These are phyloP conservation scores for Siniperca chuatsi DNA, from an alignment of 2,113 vertebrate genomes.

Conservation along the genomic window DNA sequence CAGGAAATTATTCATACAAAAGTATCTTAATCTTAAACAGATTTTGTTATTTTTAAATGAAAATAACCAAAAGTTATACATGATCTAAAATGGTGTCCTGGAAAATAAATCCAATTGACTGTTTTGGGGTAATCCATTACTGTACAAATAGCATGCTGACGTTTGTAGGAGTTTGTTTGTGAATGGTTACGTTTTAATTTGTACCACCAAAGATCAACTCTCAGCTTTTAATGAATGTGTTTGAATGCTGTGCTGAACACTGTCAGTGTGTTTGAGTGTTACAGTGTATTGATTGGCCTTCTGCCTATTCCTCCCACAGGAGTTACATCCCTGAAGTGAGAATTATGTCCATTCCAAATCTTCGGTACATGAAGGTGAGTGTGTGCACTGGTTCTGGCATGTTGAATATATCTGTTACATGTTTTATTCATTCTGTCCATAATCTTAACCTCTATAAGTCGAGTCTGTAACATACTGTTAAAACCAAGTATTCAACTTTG, in stretches of 20 bases:
- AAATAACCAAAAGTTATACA: neutral
- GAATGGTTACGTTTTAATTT: neutral
- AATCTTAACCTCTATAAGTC: neutral
- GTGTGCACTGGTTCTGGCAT: neutral
- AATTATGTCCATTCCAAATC: conserved; percentile 99
- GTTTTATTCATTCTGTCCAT: neutral
- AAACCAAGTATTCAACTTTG: neutral
- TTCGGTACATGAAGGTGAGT: conserved; percentile 96
- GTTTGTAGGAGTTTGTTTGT: neutral
- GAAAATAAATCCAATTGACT: neutral
- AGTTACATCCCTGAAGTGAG: conserved; percentile 99
- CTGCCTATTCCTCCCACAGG: conserved; percentile 77
- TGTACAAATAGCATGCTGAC: neutral
- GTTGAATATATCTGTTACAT: neutral
- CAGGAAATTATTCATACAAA: conserved; percentile 18
- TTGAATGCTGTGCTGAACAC: neutral
- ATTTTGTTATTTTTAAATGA: neutral
- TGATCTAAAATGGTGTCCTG: neutral
- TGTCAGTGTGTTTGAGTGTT: neutral
- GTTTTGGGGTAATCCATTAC: neutral
- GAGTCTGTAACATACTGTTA: neutral
- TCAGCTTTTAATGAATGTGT: neutral
- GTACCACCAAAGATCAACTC: neutral
- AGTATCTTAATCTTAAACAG: neutral
- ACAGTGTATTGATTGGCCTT: conserved; percentile 19